Conservation (phyloP, 23 tunicate species). For the Halocynthia aurantium region DNA sequence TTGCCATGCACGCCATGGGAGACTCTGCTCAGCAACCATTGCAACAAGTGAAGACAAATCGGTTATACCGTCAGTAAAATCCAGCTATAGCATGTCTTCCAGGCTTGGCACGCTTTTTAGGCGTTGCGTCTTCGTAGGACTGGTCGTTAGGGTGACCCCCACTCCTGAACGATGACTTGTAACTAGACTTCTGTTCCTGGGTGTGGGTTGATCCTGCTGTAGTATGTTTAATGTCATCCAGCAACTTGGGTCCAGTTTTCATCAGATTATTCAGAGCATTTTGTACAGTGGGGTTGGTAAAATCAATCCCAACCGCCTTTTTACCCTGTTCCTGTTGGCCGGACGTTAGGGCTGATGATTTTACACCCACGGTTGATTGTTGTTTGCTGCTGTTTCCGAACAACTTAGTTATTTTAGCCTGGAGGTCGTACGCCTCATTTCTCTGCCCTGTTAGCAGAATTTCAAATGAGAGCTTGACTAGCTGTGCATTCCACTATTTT, state of each 20-base stretch:
- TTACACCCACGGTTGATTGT: slow-evolving; percentile 21
- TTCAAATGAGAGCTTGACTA: too few relatives aligned
- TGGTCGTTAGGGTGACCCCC: background rate
- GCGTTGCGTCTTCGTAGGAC: background rate
- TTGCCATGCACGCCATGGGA: too few relatives aligned
- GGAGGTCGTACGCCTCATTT: slow-evolving; percentile 10
- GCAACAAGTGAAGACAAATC: too few relatives aligned
- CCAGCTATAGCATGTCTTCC: slow-evolving; percentile 29
- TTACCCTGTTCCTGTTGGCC: background rate
- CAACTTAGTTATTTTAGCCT: slow-evolving; percentile 20
- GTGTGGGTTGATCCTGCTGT: background rate
- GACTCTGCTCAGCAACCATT: too few relatives aligned
- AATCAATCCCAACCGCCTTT: slow-evolving; percentile 20
- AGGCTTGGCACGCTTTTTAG: slow-evolving; percentile 21
- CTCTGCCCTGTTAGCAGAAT: too few relatives aligned
- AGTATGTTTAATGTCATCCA: slow-evolving; percentile 1
- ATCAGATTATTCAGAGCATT: slow-evolving; percentile 26
- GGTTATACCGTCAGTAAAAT: background rate
- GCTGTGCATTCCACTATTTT: too few relatives aligned
- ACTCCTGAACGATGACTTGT: background rate
- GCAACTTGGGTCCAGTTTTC: slow-evolving; percentile 22
- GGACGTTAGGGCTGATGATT: background rate
- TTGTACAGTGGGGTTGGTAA: slow-evolving; percentile 16
- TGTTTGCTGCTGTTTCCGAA: slow-evolving; percentile 18
- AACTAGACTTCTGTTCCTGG: background rate